Conservation (phyloP, 92 coral and sea anemone genomes). For the Epizoanthus fatuus region DNA sequence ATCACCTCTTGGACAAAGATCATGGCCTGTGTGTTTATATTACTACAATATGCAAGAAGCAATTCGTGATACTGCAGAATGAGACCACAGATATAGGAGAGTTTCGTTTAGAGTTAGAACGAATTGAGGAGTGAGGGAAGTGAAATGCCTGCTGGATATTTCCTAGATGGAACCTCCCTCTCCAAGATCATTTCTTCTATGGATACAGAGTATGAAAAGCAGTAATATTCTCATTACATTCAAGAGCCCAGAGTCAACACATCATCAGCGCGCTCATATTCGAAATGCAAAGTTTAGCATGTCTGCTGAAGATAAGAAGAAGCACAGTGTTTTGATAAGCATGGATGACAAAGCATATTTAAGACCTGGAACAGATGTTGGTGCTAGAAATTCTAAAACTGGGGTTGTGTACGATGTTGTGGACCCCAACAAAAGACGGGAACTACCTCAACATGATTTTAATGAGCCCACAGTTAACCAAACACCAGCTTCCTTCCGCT, state of each 20-base stretch:
- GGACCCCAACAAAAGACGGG: neutral
- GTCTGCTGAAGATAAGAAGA: conserved; percentile 39
- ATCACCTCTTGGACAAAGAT: too few species aligned
- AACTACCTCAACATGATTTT: neutral
- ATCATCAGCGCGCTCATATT: conserved; percentile 63
- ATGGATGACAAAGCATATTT: conserved; percentile 69
- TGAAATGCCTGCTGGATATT: conserved; percentile 25
- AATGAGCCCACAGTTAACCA: neutral
- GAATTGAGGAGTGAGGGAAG: conserved; percentile 51
- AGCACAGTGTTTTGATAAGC: conserved; percentile 45
- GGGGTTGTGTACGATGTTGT: neutral
- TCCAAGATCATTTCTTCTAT: conserved; percentile 38
- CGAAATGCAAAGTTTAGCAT: conserved; percentile 52
- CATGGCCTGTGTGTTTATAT: too few species aligned
- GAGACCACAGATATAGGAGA: conserved; percentile 52
- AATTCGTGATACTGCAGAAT: conserved; percentile 57
- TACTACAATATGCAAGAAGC: conserved; percentile 25
- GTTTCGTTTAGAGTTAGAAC: conserved; percentile 59
- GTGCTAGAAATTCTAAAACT: conserved; percentile 13
- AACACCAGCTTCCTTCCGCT: neutral
- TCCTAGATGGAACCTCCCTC: conserved; percentile 44
- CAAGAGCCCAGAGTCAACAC: conserved; percentile 58
- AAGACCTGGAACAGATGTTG: conserved; percentile 14
- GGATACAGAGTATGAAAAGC: conserved; percentile 69
- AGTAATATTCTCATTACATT: conserved; percentile 64